Evolutionary conservation across 2,888 invertebrate genomes (phyloP).

Genomic region (Proisotoma minuta): DNA sequence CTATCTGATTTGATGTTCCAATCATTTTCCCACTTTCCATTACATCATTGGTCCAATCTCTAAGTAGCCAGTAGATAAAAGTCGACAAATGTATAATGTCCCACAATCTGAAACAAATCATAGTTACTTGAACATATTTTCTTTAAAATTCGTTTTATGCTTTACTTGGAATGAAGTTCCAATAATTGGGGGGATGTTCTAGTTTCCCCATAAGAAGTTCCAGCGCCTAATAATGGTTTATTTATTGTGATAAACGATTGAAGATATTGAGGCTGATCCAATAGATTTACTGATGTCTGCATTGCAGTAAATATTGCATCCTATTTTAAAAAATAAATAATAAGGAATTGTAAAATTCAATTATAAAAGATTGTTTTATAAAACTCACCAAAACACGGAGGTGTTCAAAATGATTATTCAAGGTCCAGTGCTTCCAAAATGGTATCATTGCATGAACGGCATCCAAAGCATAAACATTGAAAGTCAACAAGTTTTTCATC

Average conservation of each 20-base stretch:
- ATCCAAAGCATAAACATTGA: slow-evolving; percentile 31
- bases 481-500: slow-evolving; percentile 33
- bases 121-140: no score
- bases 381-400: slow-evolving; percentile 36
- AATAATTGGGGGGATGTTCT: slow-evolving; percentile 35
- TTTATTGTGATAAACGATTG: slow-evolving; percentile 15
- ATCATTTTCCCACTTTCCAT: background rate
- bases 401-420: slow-evolving; percentile 27
- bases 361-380: background rate
- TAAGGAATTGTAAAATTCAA: background rate
- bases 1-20: background rate
- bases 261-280: slow-evolving; percentile 40
- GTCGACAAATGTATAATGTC: background rate
- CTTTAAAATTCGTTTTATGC: no score
- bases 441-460: slow-evolving; percentile 33
- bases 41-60: background rate
- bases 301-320: slow-evolving; percentile 39
- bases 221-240: background rate
- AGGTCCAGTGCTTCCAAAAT: slow-evolving; percentile 38
- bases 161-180: slow-evolving; percentile 44
- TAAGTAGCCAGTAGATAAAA: background rate
- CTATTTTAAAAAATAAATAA: slow-evolving; percentile 20
- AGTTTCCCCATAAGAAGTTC: slow-evolving; percentile 13
- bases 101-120: slow-evolving; percentile 9
- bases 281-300: slow-evolving; percentile 35